Percentiles rank a stretch among this genome's conserved stretches.
phyloP scores from a whole-genome alignment of 2,113 vertebrate species.

The rabbit (Oryctolagus cuniculus) region DNA sequence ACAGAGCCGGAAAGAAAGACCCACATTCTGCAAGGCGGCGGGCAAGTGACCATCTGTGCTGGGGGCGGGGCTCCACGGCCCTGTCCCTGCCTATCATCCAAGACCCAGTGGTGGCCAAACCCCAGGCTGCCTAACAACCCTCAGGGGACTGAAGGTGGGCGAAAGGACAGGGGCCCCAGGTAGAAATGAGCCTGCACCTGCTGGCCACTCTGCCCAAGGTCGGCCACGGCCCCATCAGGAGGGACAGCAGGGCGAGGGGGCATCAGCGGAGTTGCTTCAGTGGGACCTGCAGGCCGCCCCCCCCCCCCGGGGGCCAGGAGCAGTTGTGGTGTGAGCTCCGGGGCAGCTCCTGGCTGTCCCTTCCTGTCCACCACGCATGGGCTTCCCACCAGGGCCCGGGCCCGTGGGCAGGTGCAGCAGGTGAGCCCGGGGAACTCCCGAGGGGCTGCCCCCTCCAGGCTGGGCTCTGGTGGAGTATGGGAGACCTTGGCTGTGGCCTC shows the following conservation, averaged over 20 bases:
- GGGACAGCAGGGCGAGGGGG: neutral
- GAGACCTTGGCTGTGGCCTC: neutral
- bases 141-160: neutral
- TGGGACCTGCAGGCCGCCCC: neutral
- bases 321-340: neutral
- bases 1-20: neutral
- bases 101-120: neutral
- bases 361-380: too few relatives aligned
- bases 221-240: neutral
- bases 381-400: too few relatives aligned
- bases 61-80: neutral
- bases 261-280: accelerated
- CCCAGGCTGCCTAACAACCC: neutral
- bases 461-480: neutral
- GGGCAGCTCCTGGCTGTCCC: neutral
- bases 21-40: neutral
- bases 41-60: neutral
- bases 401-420: neutral
- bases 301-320: too few relatives aligned
- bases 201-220: neutral
- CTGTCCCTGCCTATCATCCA: neutral
- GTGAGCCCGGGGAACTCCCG: too few relatives aligned
- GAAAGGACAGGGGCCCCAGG: neutral
- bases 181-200: neutral
- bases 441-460: neutral